Evolutionary conservation across 2,113 vertebrate genomes (phyloP).

Genomic region (Monopterus albus): DNA sequence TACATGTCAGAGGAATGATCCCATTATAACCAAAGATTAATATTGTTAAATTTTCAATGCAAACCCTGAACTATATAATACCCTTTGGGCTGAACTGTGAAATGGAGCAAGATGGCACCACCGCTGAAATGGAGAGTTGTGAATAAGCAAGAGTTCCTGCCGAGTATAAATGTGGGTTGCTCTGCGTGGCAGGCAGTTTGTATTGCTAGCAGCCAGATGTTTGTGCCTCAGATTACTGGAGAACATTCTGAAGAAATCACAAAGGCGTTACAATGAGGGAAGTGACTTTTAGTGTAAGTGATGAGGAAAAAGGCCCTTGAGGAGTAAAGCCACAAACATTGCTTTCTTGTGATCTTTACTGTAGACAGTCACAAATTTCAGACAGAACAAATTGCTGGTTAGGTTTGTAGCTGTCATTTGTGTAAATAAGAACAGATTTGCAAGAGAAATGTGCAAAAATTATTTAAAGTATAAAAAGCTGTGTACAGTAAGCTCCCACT

Average conservation of each 20-base stretch:
- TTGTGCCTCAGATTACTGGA: conserved; percentile 18
- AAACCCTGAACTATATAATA: conserved; percentile 5
- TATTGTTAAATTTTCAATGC: conserved; percentile 1
- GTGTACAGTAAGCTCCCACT: too few species aligned
- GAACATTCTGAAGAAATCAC: conserved; percentile 40
- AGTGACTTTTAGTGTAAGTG: conserved; percentile 35
- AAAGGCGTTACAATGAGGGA: conserved; percentile 6
- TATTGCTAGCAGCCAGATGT: conserved; percentile 39
- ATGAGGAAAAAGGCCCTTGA: conserved; percentile 32
- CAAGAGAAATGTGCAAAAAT: conserved; percentile 1
- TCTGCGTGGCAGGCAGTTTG: conserved; percentile 34
- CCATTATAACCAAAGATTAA: neutral
- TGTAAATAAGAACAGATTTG: conserved; percentile 17
- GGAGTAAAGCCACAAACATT: conserved; percentile 31
- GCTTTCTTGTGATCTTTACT: conserved; percentile 13
- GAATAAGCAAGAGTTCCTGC: conserved; percentile 23
- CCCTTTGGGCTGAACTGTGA: conserved; percentile 5
- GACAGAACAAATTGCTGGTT: conserved; percentile 6
- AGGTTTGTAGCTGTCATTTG: conserved; percentile 15
- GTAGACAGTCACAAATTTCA: conserved; percentile 21
- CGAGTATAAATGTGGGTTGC: conserved; percentile 32
- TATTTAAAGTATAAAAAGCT: too few species aligned
- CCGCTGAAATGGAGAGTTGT: conserved; percentile 21
- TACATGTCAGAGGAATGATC: neutral
- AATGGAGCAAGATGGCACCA: conserved; percentile 18